Evolutionary conservation across 2,797 vertebrate genomes (phyloP).

Genomic region (Myotis myotis): DNA sequence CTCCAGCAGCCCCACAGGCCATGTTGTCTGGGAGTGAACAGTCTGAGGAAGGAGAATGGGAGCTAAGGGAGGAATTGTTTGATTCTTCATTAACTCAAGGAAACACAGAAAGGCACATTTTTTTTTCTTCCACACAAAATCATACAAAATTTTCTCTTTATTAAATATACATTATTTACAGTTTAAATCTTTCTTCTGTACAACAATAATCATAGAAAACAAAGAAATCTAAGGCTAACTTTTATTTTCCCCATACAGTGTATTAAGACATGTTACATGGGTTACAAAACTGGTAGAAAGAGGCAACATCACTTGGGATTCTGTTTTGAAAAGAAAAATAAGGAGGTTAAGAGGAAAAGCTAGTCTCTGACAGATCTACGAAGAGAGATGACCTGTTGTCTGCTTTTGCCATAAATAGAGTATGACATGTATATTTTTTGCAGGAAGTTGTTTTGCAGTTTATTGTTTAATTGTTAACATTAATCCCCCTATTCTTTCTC

Average conservation of each 20-base stretch:
- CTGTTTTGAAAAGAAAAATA: conserved; percentile 77
- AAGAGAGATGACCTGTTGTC: conserved; percentile 49
- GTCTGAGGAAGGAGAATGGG: conserved; percentile 47
- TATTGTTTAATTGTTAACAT: conserved; percentile 6
- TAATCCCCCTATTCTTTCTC: not conserved
- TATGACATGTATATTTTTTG: not conserved
- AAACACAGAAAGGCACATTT: conserved; percentile 79
- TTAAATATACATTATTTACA: conserved; percentile 96
- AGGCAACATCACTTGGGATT: conserved; percentile 83
- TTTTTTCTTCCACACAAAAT: conserved; percentile 87
- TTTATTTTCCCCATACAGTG: conserved; percentile 77
- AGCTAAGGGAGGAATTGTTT: conserved; percentile 51
- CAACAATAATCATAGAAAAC: conserved; percentile 92
- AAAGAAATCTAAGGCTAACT: conserved; percentile 87
- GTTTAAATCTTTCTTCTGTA: conserved; percentile 89
- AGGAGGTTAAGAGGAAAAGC: conserved; percentile 74
- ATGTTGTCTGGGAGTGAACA: conserved; percentile 51
- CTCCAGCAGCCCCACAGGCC: conserved; percentile 46
- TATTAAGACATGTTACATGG: conserved; percentile 83
- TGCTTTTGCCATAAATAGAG: conserved; percentile 54
- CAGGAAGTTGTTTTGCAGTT: not conserved
- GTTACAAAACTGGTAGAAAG: conserved; percentile 85
- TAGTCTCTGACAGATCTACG: conserved; percentile 48
- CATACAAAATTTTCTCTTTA: conserved; percentile 92
- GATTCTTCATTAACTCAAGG: conserved; percentile 70